phyloP scores from a whole-genome alignment of 2,113 vertebrate species.

The Acanthochromis polyacanthus region DNA sequence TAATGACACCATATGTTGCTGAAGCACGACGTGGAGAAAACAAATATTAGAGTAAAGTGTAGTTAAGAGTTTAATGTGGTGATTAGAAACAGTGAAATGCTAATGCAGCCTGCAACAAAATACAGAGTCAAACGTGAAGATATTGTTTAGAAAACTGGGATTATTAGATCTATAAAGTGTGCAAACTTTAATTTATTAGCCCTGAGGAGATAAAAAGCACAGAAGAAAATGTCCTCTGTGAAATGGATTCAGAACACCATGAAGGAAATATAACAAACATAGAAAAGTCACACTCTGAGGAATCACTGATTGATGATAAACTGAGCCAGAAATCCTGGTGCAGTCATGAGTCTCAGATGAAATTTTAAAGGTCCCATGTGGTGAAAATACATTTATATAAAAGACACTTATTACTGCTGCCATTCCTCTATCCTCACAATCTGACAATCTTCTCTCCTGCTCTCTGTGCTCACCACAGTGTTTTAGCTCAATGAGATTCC shows the following conservation, averaged over 20 bases:
- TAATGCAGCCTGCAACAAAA: too few species aligned
- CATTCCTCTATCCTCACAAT: too few species aligned
- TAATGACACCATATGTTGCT: constrained; percentile 53
- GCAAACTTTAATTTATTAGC: too few species aligned
- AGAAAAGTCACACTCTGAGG: not conserved
- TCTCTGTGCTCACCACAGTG: too few species aligned
- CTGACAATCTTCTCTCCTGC: too few species aligned
- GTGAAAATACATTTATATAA: too few species aligned
- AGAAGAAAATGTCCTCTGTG: not conserved
- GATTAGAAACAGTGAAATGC: too few species aligned
- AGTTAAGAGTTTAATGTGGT: not conserved
- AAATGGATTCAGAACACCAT: not conserved
- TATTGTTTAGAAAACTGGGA: too few species aligned
- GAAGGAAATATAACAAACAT: not conserved
- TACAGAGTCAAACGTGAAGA: too few species aligned
- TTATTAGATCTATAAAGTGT: too few species aligned
- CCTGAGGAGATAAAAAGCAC: not conserved
- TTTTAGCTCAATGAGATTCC: too few species aligned
- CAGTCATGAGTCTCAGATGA: not conserved
- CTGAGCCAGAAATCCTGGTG: not conserved
- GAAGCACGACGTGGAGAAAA: constrained; percentile 13
- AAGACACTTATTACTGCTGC: too few species aligned
- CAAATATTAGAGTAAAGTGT: constrained; percentile 3
- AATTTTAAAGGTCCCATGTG: not conserved
- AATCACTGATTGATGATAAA: not conserved